These are phyloP conservation scores for Lepidocyrtoides sp. DNA, from an alignment of 2,888 invertebrate genomes.

Conservation along the genomic window DNA sequence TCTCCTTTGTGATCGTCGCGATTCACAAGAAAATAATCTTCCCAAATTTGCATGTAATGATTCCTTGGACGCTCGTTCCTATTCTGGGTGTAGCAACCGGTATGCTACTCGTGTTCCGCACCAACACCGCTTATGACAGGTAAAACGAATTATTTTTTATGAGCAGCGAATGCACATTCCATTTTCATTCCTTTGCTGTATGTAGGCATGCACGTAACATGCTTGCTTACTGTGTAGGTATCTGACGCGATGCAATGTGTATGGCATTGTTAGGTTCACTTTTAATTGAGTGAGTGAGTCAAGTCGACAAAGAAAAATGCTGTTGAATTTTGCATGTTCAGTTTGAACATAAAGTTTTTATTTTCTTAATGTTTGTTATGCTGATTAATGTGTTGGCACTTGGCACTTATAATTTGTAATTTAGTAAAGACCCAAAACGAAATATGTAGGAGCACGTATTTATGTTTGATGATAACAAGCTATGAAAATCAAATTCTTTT, in stretches of 20 bases:
- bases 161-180: neutral
- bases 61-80: conserved; percentile 78
- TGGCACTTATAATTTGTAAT: too few species aligned
- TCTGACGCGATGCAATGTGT: too few species aligned
- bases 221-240: too few species aligned
- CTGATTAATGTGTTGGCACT: neutral
- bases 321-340: neutral
- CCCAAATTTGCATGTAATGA: conserved; percentile 61
- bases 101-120: conserved; percentile 70
- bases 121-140: conserved; percentile 82
- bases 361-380: neutral
- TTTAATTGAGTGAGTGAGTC: too few species aligned
- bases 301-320: too few species aligned
- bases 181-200: neutral
- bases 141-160: conserved; percentile 34
- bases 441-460: too few species aligned
- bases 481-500: too few species aligned
- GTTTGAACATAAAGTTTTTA: too few species aligned
- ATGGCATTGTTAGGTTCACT: too few species aligned
- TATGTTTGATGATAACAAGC: too few species aligned
- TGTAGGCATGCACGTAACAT: neutral
- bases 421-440: neutral
- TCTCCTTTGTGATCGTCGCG: conserved; percentile 58
- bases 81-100: conserved; percentile 82
- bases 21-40: conserved; percentile 70